Conservation (phyloP, 2,113 vertebrate genomes). For the Petaurus breviceps region DNA sequence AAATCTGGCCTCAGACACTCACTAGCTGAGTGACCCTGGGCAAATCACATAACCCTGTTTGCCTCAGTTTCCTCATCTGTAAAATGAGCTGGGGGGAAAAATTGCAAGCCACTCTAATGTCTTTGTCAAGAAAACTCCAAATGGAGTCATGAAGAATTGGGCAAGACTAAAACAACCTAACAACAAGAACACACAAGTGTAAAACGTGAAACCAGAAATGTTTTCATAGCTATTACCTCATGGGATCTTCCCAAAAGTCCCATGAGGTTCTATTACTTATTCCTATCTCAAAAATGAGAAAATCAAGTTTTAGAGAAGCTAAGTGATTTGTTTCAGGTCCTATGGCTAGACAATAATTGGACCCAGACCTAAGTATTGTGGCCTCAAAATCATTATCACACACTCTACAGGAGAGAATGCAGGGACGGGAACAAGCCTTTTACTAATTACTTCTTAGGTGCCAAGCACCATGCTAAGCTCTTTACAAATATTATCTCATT, state of each 20-base stretch:
- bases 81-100: not conserved
- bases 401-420: not conserved
- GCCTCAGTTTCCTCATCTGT: not conserved
- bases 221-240: not conserved
- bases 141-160: too few species aligned
- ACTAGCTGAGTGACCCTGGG: not conserved
- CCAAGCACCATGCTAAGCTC: not conserved
- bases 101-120: not conserved
- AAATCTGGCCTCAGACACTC: not conserved
- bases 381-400: not conserved
- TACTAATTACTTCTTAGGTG: not conserved
- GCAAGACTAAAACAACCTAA: not conserved
- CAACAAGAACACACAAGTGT: not conserved
- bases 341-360: not conserved
- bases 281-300: not conserved
- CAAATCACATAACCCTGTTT: not conserved
- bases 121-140: too few species aligned
- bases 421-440: not conserved
- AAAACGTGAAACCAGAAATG: not conserved
- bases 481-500: not conserved
- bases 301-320: not conserved
- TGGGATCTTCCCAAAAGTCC: not conserved
- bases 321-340: not conserved
- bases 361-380: not conserved
- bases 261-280: not conserved